Conservation (phyloP, 1,140 invertebrate species). For the Drosophila nigromelanica region DNA sequence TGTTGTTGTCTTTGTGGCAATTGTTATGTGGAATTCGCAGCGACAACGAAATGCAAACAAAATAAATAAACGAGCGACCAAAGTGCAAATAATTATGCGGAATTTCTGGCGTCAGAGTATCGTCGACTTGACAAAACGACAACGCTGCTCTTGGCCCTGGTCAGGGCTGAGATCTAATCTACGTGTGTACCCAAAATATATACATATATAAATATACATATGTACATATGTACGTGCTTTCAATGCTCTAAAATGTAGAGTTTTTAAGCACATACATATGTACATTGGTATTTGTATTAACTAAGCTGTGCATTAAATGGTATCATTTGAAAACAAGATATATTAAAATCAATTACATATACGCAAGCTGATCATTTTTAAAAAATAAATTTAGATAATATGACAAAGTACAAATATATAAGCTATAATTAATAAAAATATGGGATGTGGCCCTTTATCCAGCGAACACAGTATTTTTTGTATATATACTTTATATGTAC, state of each 20-base stretch:
- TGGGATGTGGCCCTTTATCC: too few species aligned
- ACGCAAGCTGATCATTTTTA: too few species aligned
- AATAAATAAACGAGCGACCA: slow-evolving; percentile 36
- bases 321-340: too few species aligned
- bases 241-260: neutral
- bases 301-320: neutral
- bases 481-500: too few species aligned
- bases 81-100: slow-evolving; percentile 55
- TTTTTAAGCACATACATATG: too few species aligned
- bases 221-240: neutral
- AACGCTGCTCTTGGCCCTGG: slow-evolving; percentile 23
- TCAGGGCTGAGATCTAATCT: slow-evolving; percentile 41
- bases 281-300: too few species aligned
- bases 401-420: too few species aligned
- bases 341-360: too few species aligned
- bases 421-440: too few species aligned
- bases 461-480: too few species aligned
- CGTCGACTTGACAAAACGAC: slow-evolving; percentile 27
- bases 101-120: slow-evolving; percentile 32
- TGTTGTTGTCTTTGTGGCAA: slow-evolving; percentile 12
- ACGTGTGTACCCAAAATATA: neutral
- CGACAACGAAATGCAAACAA: slow-evolving; percentile 43
- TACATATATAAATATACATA: neutral
- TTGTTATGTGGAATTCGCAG: slow-evolving; percentile 52
- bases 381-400: too few species aligned